Evolutionary conservation across 2,888 invertebrate species (phyloP), one percentile per base, ranked within the genome.

Genomic region (Athripsodes cinereus): DNA sequence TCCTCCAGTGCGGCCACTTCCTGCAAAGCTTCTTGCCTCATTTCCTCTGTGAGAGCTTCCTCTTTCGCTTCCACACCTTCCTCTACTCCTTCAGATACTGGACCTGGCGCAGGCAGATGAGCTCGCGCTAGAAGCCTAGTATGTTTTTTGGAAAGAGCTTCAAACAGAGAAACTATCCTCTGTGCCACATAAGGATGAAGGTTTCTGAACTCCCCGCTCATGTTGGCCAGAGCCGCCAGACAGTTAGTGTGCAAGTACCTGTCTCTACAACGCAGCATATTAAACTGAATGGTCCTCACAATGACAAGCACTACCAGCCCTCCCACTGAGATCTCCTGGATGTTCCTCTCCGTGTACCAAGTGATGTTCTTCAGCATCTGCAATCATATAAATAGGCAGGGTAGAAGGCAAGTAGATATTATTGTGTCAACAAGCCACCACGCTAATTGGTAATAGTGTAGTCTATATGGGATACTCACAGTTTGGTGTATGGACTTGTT

Each of bases 241-340:
- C 98, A 98, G 75, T 99, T 99, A 2, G 97, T 98, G 72, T 99
- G 99, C 18, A 99, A 81, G 73, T 99, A 99, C 73, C 96, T 96
- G 71, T 97, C 97, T 65, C 96, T 81, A 80, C 95, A 96, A 70
- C 96, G 88, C 61, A 96, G 82, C 87, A 98, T 96, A 71, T 99
- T 99, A 77, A 92, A 96, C 71, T 99, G 98, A 67, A 99, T 88
- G 5, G 97, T 97, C 60, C 98, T 80, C 22, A 96, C 89, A n/a
- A 99, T 90, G 1, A 99, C 95, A 54, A 98, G 77, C 58, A 98
- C 91, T 67, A 95, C 82, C 13, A 99, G 81, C 5, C 98, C 97
- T 2, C 98, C 98, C 6, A 99, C 78, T 0, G 96, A 92, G 65
- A 98, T 92, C 75, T 96, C 95, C 0, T 90, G 88, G 63, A 99